Base-by-base conservation (phyloP, 1,140 invertebrate genomes). In the Anagrus nilaparvatae region DNA sequence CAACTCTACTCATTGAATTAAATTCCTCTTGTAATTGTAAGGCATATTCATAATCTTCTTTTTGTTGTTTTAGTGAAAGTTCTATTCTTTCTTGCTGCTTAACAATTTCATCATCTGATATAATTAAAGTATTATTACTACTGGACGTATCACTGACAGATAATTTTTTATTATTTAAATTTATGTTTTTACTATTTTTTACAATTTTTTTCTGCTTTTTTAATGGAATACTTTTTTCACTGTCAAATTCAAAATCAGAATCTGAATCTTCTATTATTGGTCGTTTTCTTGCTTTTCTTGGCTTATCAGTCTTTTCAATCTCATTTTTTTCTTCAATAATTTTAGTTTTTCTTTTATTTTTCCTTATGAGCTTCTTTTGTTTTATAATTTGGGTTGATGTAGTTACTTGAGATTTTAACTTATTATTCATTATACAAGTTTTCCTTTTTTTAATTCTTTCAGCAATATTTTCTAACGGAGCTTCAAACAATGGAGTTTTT, bases 391-490 rank as follows among this genome's bases (percentile, higher is more conserved):
- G 10, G 24, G 37, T 12, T 24, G 3, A 4, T 29, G 39, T 33
- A 17, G 19, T n/a, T 2, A 7, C 9, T 40, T n/a, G 24, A 9
- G 12, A 23, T 17, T 31, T 7, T 18, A 21, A 18, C 17, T 44
- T 39, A 16, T 34, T 43, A 12, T 20, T 12, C 1, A 20, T 47
- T 7, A 19, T 47, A 1, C 10, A 44, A 5, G 47, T 55, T 52
- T 67, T 66, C 4, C 62, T 52, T 29, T 54, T 60, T 35, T 69
- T 69, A 39, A 67, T 67, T 30, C 61, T 54, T 25, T 67, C 65
- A 7, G 63, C 61, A 28, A 67, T 67, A 39, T 67, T 66, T 30
- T 67, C 65, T 2, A 62, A 42, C 1, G 56, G 49, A 8, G 46
- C 13, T 9, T 56, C 51, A 13, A 38, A 8, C 0, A 34, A 8